A percentile compares a stretch with the other conserved stretches of the same genome.
Evolutionary conservation across 2,797 vertebrate genomes (phyloP).

Genomic region (Semaprochilodus insignis): DNA sequence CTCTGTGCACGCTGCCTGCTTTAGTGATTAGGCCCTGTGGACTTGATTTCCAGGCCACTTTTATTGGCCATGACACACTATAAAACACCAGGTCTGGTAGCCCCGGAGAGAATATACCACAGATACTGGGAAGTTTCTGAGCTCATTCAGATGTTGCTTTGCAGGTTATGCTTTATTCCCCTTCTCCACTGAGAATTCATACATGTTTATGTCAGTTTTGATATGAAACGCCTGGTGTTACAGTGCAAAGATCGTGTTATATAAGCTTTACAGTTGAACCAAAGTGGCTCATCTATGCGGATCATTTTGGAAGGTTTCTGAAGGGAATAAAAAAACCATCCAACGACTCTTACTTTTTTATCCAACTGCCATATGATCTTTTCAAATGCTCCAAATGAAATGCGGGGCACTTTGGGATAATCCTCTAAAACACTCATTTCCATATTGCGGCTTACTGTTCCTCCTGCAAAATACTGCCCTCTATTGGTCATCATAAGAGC

Average conservation of each 20-base stretch:
- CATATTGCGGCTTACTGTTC: slow-evolving; percentile 9
- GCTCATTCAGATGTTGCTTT: not conserved
- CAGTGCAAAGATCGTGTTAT: not conserved
- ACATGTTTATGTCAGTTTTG: not conserved
- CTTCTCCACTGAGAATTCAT: not conserved
- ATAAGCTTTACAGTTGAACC: not conserved
- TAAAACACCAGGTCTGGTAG: not conserved
- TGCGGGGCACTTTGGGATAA: slow-evolving; percentile 35
- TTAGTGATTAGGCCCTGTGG: not conserved
- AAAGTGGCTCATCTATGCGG: not conserved
- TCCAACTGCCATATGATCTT: not conserved
- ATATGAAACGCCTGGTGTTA: not conserved
- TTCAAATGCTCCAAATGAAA: too few relatives aligned
- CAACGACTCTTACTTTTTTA: not conserved
- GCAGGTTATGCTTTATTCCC: not conserved
- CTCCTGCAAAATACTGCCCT: slow-evolving; percentile 39
- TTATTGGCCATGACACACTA: not conserved
- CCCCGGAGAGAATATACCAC: not conserved
- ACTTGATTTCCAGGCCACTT: not conserved
- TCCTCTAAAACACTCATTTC: slow-evolving; percentile 34
- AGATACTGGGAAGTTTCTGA: not conserved
- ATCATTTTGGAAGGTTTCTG: not conserved
- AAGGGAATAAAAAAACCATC: not conserved
- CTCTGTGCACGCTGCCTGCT: not conserved
- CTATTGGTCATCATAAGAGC: slow-evolving; percentile 31